Percentiles rank a stretch among this genome's conserved stretches.
These are phyloP conservation scores for Florisuga fusca DNA, from an alignment of 2,797 vertebrate species.

Conservation along the genomic window DNA sequence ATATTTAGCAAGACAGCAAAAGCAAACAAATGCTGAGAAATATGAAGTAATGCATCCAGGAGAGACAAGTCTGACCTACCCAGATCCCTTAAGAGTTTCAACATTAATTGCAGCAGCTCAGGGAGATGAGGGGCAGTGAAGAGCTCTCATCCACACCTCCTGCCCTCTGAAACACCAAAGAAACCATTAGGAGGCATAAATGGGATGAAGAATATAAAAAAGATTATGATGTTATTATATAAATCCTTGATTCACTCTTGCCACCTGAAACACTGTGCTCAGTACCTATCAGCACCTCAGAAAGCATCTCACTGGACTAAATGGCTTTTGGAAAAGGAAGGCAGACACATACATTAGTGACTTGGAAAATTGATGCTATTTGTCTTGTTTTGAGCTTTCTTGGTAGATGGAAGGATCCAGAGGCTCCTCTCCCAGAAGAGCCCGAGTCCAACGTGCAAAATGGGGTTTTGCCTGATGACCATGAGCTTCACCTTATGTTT, in stretches of 20 bases:
- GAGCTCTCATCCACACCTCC: fast-evolving
- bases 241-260: background rate
- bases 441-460: constrained; percentile 33
- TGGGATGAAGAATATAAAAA: background rate
- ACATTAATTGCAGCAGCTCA: background rate
- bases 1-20: background rate
- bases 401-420: background rate
- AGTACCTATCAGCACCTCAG: background rate
- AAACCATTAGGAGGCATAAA: background rate
- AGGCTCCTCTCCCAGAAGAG: background rate
- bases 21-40: background rate
- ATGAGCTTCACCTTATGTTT: constrained; percentile 29
- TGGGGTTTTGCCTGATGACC: constrained; percentile 52
- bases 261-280: background rate
- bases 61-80: background rate
- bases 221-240: background rate
- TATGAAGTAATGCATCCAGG: background rate
- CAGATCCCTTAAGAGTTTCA: background rate
- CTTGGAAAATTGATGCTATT: background rate
- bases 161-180: background rate
- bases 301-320: background rate
- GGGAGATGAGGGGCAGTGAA: background rate
- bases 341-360: background rate
- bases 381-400: background rate
- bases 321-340: background rate